Percentiles rank a stretch among this genome's conserved stretches.
These are phyloP conservation scores for Natator depressus DNA, from an alignment of 2,113 vertebrate species.

Conservation along the genomic window DNA sequence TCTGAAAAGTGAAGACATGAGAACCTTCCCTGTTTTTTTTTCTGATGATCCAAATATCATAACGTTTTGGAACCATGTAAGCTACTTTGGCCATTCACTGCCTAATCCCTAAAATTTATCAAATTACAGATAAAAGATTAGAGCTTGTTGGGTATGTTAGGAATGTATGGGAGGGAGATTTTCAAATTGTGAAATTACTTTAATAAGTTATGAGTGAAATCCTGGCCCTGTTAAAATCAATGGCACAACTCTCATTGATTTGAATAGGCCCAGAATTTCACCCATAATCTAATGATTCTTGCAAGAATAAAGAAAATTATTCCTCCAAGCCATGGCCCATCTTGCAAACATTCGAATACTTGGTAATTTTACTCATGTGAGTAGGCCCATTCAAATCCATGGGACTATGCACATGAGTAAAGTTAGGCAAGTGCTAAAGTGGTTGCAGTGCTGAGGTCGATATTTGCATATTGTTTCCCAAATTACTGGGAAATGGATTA, in stretches of 20 bases:
- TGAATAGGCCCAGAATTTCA: not conserved
- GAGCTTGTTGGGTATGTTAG: not conserved
- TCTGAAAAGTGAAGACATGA: not conserved
- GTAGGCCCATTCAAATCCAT: not conserved
- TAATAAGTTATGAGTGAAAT: not conserved
- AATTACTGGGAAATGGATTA: slow-evolving; percentile 47
- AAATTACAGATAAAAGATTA: not conserved
- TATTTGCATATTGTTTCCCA: not conserved
- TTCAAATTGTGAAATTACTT: slow-evolving; percentile 2
- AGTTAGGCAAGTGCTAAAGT: not conserved
- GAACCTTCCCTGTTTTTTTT: not conserved
- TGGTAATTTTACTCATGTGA: not conserved
- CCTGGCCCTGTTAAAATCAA: not conserved
- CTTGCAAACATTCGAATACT: not conserved
- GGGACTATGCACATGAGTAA: not conserved
- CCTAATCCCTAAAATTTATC: not conserved
- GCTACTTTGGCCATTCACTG: not conserved
- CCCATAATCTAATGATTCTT: not conserved
- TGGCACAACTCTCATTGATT: not conserved
- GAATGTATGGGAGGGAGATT: not conserved
- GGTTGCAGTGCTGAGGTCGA: not conserved
- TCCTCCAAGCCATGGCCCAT: not conserved
- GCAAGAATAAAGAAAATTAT: not conserved
- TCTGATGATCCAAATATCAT: not conserved
- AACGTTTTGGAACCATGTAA: not conserved